Base-by-base conservation (phyloP, 2,888 invertebrate genomes). In the Sycophila texana region DNA sequence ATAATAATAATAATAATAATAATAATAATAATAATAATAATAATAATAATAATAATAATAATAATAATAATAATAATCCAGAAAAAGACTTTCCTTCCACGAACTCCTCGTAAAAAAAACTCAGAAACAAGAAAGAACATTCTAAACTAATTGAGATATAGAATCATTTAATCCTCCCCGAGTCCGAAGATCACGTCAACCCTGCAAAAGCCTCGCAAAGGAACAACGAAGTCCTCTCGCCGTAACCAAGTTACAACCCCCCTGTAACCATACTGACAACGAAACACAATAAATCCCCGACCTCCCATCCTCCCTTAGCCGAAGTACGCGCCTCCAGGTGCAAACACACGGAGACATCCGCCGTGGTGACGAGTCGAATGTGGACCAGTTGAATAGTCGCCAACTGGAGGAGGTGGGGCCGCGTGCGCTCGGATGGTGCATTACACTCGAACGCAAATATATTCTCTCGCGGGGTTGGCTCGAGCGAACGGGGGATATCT, bases 331-430 rank as follows among this genome's bases (percentile, higher is more conserved):
- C 73, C 26, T 73, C 61, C 47, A 13, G 47, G 53, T n/a, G 73
- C 66, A 72, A 77, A 77, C 68, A 63, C 58, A 57, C 12, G 18
- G 51, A 47, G 4, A 5, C 47, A 22, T 16, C 2, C 47, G 26
- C 18, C 65, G 26, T 26, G 26, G 26, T 26, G 55, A 63, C 47
- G 1, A 4, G 39, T 57, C 67, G 58, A 55, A 53, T 71, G 55
- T 47, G 14, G 68, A 74, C 70, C 74, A 74, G 74, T 71, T 58
- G 58, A 74, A 70, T 66, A 39, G 10, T 39, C 39, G 55, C 20
- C 18, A n/a, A n/a, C 47, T 18, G n/a, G 61, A 12, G 53, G 14
- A 68, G n/a, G 47, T 20, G 26, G 26, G 18, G 18, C 22, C 20
- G 58, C 58, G 18, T 14, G 22, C 22, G 20, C 60, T 14, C 14